Evolutionary conservation across 2,888 invertebrate species (phyloP), one percentile per base, ranked within the genome.

Genomic region (Marasmarcha lunaedactyla): DNA sequence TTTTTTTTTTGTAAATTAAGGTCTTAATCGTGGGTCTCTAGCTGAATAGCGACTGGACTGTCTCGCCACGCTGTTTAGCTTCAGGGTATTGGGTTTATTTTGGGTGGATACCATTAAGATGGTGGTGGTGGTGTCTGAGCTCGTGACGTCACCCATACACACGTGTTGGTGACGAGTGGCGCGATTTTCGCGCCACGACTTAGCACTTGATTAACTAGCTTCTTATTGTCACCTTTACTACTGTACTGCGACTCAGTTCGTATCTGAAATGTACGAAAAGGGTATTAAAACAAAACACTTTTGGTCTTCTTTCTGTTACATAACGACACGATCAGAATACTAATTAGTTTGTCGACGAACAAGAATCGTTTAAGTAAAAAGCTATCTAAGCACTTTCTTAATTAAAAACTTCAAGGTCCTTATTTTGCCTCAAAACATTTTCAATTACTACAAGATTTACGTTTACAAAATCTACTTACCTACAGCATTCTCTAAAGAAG

Each of bases 1-100:
- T 14, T 40, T 38, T 56, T 57, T 63, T 46, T 60, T 54, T 39
- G 57, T 54, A 7, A 60, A 63, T 67, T 85, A 85, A 14, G 70
- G 61, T 84, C 86, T 87, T 85, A 86, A 86, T 54, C 86, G 70
- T 25, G 88, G 88, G 55, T 87, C 87, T 52, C 85, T 71, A 42
- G 84, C 84, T 41, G 78, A 83, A 47, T 84, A 84, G 39, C 81
- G 66, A 48, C 84, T 84, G 45, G 84, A 71, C 50, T 79, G 70
- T 45, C 83, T 74, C 50, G 85, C 79, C 66, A 72, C 76, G 57
- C 79, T 74, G 68, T 79, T 79, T 15, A 77, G 71, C 55, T 84
- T 81, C 44, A 81, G 62, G 46, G 74, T 71, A 55, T 73, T 78
- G 38, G 84, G 84, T 63, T 81, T 83, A 52, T 79, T 79, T 78